Conservation (phyloP, 2,797 vertebrate species). For the Hypotaenidia philippensis region DNA sequence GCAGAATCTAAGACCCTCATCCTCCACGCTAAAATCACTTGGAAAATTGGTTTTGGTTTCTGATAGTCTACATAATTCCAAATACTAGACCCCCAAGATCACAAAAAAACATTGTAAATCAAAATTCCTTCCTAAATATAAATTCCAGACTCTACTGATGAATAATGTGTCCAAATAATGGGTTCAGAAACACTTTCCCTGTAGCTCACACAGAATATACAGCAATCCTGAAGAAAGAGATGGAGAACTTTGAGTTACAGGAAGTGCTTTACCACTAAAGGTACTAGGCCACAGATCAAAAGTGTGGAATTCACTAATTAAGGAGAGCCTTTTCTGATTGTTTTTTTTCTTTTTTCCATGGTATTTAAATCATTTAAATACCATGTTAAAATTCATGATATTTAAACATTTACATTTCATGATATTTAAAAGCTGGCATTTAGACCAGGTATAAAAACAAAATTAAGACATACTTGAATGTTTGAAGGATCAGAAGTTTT, state of each 20-base stretch:
- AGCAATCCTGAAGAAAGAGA: background rate
- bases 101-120: background rate
- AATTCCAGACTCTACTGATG: background rate
- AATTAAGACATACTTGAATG: background rate
- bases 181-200: background rate
- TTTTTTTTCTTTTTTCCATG: background rate
- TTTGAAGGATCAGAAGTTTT: background rate
- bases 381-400: background rate
- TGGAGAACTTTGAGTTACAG: background rate
- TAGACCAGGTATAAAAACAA: background rate
- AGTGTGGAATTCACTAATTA: background rate
- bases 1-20: background rate
- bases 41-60: background rate
- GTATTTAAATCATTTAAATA: background rate
- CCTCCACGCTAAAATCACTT: background rate
- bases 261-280: background rate
- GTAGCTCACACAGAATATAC: background rate
- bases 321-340: background rate
- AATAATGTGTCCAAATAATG: background rate
- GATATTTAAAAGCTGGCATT: background rate
- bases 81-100: rapidly evolving
- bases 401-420: background rate
- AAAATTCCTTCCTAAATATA: background rate
- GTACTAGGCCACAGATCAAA: background rate
- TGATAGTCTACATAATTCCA: background rate